Percentiles rank a stretch among this genome's conserved stretches.
Conservation (phyloP, 2,797 vertebrate species). For the Enteromius anoplus region DNA sequence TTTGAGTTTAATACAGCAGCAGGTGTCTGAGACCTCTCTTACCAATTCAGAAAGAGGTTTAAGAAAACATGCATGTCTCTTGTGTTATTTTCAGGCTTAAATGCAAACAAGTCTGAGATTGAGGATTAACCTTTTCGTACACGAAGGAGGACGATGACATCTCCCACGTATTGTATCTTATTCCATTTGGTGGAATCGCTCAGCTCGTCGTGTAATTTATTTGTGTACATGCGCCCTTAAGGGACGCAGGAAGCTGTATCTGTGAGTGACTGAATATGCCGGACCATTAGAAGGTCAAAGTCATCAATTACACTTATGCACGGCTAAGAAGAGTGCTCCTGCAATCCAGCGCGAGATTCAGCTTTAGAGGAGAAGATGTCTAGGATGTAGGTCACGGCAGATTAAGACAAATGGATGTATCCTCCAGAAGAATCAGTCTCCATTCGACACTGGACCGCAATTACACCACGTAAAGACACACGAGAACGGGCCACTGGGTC, state of each 20-base stretch:
- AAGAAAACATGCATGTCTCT: conserved; percentile 22
- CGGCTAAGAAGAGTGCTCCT: conserved; percentile 69
- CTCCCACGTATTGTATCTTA: conserved; percentile 65
- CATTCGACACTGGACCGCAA: conserved; percentile 65
- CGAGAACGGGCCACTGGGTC: conserved; percentile 50
- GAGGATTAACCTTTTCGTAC: conserved; percentile 72
- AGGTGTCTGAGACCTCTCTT: conserved; percentile 28
- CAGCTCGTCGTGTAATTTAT: conserved; percentile 49
- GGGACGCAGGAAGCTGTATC: conserved; percentile 67
- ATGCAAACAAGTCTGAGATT: conserved; percentile 65
- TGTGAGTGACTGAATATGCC: conserved; percentile 74
- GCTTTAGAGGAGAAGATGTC: conserved; percentile 76
- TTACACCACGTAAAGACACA: conserved; percentile 58
- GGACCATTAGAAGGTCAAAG: conserved; percentile 84
- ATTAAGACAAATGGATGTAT: conserved; percentile 82
- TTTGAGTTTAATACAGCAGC: conserved; percentile 49
- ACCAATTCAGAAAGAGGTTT: conserved; percentile 10
- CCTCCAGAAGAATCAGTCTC: conserved; percentile 70
- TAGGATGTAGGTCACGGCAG: conserved; percentile 80
- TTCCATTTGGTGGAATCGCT: conserved; percentile 14
- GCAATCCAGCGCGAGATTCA: conserved; percentile 72
- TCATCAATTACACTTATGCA: conserved; percentile 86
- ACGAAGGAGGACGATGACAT: conserved; percentile 34
- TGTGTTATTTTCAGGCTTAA: conserved; percentile 34
- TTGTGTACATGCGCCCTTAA: conserved; percentile 58